Conservation (phyloP, 2,113 vertebrate species). For the Bujurquina vittata region DNA sequence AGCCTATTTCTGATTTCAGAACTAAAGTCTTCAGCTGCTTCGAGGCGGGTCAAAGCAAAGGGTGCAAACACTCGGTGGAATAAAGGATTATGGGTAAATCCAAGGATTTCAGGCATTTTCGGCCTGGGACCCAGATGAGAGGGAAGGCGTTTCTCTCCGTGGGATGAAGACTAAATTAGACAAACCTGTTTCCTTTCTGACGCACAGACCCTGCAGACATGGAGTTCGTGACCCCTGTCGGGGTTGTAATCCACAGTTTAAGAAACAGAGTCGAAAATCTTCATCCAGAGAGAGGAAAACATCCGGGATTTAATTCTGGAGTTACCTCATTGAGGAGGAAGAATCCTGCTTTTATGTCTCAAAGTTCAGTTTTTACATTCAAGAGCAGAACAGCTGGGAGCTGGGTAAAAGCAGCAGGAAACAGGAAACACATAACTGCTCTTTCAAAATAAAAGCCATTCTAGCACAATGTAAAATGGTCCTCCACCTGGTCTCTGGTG, state of each 20-base stretch:
- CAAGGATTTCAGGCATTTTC: slow-evolving; percentile 24
- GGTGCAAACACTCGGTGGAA: slow-evolving; percentile 7
- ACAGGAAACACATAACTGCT: background rate
- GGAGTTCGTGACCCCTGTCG: background rate
- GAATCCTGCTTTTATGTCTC: background rate
- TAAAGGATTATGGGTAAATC: slow-evolving; percentile 67
- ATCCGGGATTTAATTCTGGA: background rate
- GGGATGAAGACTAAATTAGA: slow-evolving; percentile 52
- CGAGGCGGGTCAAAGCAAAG: slow-evolving; percentile 38
- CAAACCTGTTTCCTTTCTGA: slow-evolving; percentile 33
- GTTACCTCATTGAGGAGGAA: background rate
- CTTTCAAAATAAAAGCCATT: background rate
- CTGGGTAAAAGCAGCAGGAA: background rate
- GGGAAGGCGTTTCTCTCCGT: slow-evolving; percentile 7
- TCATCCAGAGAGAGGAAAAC: background rate
- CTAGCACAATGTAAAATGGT: too few relatives aligned
- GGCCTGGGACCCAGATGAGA: slow-evolving; percentile 44
- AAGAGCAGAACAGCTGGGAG: too few relatives aligned
- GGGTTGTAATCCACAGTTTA: slow-evolving; percentile 22
- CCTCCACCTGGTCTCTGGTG: too few relatives aligned
- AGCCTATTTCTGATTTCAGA: background rate
- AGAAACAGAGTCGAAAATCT: background rate
- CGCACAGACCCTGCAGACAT: background rate
- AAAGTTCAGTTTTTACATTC: background rate
- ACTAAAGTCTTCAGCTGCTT: slow-evolving; percentile 19